Evolutionary conservation across 2,113 vertebrate species (phyloP).

Genomic region (Rousettus leschenaultii): DNA sequence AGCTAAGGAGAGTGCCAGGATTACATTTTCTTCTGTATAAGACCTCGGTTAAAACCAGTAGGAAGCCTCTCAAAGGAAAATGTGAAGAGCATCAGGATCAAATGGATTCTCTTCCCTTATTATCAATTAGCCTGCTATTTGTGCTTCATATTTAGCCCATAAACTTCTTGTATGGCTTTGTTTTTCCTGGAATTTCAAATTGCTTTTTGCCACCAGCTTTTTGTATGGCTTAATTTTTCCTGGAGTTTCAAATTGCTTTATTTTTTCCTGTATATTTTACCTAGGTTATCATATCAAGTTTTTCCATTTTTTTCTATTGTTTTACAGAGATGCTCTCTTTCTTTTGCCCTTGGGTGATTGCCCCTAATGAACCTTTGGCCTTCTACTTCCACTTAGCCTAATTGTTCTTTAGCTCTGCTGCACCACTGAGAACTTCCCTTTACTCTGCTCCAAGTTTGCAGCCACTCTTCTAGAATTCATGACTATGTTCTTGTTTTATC

Average conservation of each 20-base stretch:
- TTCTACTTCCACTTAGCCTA: not conserved
- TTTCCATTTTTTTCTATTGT: not conserved
- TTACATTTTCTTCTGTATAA: not conserved
- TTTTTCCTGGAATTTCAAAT: not conserved
- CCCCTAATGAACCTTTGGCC: not conserved
- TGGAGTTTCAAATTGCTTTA: not conserved
- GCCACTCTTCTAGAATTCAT: not conserved
- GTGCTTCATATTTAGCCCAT: not conserved
- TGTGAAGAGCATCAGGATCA: not conserved
- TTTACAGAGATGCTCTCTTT: conserved; percentile 1
- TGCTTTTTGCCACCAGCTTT: not conserved
- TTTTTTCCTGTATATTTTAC: not conserved
- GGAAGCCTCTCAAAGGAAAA: not conserved
- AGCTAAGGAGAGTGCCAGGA: not conserved
- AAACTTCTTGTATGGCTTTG: not conserved
- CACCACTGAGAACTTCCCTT: not conserved
- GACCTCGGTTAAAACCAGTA: not conserved
- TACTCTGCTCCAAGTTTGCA: not conserved
- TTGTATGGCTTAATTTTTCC: not conserved
- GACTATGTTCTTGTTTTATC: not conserved
- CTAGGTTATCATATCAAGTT: not conserved
- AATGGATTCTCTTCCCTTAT: not conserved
- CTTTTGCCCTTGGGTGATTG: not conserved
- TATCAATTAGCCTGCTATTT: not conserved
- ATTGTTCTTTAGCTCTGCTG: not conserved